Evolutionary conservation across 2,113 vertebrate species (phyloP).

Genomic region (Potamarius usumacintae): DNA sequence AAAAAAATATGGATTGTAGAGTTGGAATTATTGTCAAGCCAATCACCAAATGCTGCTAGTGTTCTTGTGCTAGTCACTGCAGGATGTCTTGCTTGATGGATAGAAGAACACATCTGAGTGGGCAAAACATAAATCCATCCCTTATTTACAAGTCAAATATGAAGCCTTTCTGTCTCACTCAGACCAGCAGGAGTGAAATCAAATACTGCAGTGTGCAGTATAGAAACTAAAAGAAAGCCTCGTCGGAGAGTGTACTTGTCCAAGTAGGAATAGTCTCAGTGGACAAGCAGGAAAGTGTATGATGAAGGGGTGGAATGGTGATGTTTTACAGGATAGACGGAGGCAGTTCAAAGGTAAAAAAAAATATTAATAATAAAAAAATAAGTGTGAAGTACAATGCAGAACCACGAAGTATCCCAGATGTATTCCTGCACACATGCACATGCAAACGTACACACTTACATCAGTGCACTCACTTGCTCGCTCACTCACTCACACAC

Average conservation of each 20-base stretch:
- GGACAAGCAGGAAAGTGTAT: background rate
- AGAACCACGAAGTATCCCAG: background rate
- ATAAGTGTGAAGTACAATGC: background rate
- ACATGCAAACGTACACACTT: conserved; percentile 17
- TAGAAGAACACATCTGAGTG: conserved; percentile 20
- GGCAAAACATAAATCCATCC: conserved; percentile 16
- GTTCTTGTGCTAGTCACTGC: conserved; percentile 9
- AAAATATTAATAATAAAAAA: background rate
- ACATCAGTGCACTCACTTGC: conserved; percentile 1
- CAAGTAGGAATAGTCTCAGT: background rate
- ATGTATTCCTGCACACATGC: conserved; percentile 28
- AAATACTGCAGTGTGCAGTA: background rate
- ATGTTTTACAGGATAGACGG: background rate
- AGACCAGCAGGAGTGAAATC: background rate
- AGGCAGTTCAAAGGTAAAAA: background rate
- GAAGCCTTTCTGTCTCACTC: background rate
- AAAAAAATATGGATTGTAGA: background rate
- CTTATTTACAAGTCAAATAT: conserved; percentile 34
- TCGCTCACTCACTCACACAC: background rate
- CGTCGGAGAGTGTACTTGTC: background rate
- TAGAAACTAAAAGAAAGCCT: conserved; percentile 30
- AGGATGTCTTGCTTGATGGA: background rate
- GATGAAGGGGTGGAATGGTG: conserved; percentile 13
- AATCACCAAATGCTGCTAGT: background rate
- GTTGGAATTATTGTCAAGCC: background rate